A percentile compares a stretch with the other conserved stretches of the same genome.
Conservation (phyloP, 2,113 vertebrate species). For the Passerina amoena region DNA sequence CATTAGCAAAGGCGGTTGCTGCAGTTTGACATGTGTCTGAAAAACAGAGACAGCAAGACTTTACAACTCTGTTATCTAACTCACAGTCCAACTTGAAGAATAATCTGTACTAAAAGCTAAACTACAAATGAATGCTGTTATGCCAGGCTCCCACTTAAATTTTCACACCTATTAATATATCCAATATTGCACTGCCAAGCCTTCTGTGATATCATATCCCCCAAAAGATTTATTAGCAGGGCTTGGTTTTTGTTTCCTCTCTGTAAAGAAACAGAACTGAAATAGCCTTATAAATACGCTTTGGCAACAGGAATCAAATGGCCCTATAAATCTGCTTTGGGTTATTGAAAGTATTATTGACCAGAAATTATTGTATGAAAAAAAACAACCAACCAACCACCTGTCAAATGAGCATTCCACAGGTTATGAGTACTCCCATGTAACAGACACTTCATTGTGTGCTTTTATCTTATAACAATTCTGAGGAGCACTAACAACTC, state of each 20-base stretch:
- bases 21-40: conserved; percentile 68
- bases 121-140: background rate
- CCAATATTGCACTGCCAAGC: background rate
- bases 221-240: background rate
- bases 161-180: background rate
- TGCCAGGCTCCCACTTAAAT: background rate
- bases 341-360: background rate
- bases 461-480: background rate
- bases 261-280: background rate
- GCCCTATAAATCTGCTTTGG: background rate
- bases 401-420: background rate
- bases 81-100: background rate
- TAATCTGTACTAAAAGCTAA: background rate
- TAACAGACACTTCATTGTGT: background rate
- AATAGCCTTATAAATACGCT: background rate
- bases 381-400: background rate
- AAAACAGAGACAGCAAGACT: background rate
- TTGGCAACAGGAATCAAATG: background rate
- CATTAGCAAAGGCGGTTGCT: background rate
- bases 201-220: background rate
- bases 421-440: background rate
- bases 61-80: background rate
- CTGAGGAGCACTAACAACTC: background rate
- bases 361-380: background rate
- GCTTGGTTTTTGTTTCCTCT: background rate